A percentile compares a stretch with the other conserved stretches of the same genome.
phyloP scores from a whole-genome alignment of 2,113 vertebrate species.

The Puntigrus tetrazona region DNA sequence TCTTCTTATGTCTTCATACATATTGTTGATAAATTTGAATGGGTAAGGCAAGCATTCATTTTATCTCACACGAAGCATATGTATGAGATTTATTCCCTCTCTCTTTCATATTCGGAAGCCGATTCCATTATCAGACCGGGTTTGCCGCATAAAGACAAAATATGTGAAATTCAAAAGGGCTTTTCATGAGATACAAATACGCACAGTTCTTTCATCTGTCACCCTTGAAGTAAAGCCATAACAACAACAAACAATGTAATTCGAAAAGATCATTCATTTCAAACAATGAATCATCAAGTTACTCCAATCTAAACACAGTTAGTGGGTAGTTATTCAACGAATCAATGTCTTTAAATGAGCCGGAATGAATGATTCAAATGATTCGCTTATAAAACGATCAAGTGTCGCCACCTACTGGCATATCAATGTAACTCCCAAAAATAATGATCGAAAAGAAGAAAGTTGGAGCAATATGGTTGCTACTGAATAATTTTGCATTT shows the following conservation, averaged over 20 bases:
- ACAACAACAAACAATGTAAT: not conserved
- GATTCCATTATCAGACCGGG: constrained; percentile 2
- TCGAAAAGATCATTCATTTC: too few species aligned
- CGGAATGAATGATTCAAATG: not conserved
- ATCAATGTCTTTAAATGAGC: not conserved
- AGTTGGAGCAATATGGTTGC: not conserved
- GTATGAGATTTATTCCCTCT: not conserved
- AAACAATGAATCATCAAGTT: too few species aligned
- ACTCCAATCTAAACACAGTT: not conserved
- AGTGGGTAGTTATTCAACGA: not conserved
- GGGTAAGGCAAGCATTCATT: not conserved
- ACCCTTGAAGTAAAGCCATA: not conserved
- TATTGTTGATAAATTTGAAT: constrained; percentile 8
- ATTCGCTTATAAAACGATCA: not conserved
- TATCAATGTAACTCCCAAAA: not conserved
- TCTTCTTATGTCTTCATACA: constrained; percentile 12
- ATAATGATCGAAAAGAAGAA: not conserved
- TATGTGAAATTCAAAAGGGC: not conserved
- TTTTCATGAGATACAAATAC: not conserved
- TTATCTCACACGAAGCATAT: constrained; percentile 12
- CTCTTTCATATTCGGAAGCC: not conserved
- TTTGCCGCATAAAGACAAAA: not conserved
- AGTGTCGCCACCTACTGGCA: not conserved
- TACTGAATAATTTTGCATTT: not conserved
- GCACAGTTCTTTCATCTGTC: not conserved